Evolutionary conservation across 1,140 invertebrate species (phyloP), one percentile per base, ranked within the genome.

Genomic region (Lithobius niger): DNA sequence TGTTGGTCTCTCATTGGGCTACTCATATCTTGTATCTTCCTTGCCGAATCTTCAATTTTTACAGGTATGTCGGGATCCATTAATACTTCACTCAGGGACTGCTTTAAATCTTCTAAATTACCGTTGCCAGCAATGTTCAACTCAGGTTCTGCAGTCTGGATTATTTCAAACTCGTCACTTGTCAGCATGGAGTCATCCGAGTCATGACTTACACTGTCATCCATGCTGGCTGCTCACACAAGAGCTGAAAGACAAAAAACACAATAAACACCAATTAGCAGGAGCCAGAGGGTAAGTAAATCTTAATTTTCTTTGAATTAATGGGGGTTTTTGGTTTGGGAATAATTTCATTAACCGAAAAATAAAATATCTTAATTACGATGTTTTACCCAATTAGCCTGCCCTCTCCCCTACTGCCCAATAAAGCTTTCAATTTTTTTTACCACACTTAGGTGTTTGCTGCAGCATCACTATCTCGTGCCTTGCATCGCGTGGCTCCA

Each of bases 111-210:
- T 57, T 80, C 81, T 48, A 81, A 67, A 68, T 82, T 77, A 52
- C 82, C 82, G 68, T 84, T 83, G 61, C 80, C 79, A 16, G 79
- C 76, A 61, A 87, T 84, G 65, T 83, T 81, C 56, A 88, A 69
- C 59, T 81, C 82, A 27, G 85, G 85, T 55, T 73, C 69, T 25
- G 62, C 36, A 22, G 24, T 21, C 40, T 51, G 27, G 0, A 56
- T 40, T n/a, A 88, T 83, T 72, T 88, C 85, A 73, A 85, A 89
- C 66, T 88, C 86, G 57, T 88, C 86, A 66, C 83, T 86, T 36
- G 83, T 86, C 50, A 82, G 80, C 65, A 82, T 74, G 58, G 86
- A 88, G 74, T 88, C 85, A 69, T 82, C 81, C 10, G 48, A 50
- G 21, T 27, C 48, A 27, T 27, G 48, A 19, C 48, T 50, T 24